phyloP scores from a whole-genome alignment of 2,888 invertebrate species.

The Mantis religiosa region DNA sequence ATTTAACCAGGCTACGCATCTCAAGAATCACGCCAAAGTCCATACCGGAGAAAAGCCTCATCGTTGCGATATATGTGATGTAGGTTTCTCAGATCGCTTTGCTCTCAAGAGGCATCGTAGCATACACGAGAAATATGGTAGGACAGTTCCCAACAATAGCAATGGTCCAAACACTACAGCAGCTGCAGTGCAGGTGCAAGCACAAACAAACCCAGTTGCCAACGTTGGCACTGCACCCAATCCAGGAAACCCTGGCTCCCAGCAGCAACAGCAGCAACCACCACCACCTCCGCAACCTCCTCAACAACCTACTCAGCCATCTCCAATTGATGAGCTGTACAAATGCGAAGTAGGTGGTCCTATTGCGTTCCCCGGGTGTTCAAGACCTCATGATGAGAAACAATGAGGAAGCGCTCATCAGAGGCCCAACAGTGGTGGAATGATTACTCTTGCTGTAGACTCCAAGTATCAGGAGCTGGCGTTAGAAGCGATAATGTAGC shows the following conservation, averaged over 20 bases:
- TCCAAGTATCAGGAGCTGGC: slow-evolving; percentile 20
- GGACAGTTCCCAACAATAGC: slow-evolving; percentile 34
- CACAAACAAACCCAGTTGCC: not conserved
- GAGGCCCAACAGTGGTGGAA: not conserved
- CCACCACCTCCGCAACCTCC: slow-evolving; percentile 2
- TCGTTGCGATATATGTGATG: slow-evolving; percentile 78
- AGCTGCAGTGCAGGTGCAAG: slow-evolving; percentile 1
- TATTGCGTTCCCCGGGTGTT: slow-evolving; percentile 38
- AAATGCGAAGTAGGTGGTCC: slow-evolving; percentile 38
- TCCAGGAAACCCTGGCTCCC: not conserved
- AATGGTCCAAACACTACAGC: slow-evolving; percentile 19
- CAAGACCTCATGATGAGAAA: slow-evolving; percentile 34
- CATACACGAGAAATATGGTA: slow-evolving; percentile 82
- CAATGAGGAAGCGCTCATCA: slow-evolving; percentile 16
- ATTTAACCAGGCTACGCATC: slow-evolving; percentile 83
- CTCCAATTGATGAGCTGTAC: slow-evolving; percentile 35
- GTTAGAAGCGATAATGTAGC: slow-evolving; percentile 1
- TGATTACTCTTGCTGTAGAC: not conserved
- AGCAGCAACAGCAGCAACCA: not conserved
- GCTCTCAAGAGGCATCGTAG: slow-evolving; percentile 81
- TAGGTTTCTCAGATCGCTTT: slow-evolving; percentile 82
- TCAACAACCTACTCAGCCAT: slow-evolving; percentile 24
- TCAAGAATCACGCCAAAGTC: slow-evolving; percentile 83
- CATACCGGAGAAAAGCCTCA: slow-evolving; percentile 79
- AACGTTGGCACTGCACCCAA: slow-evolving; percentile 14